Evolutionary conservation across 2,113 vertebrate species (phyloP), one percentile per base, ranked within the genome.

Genomic region (Scalopus aquaticus): DNA sequence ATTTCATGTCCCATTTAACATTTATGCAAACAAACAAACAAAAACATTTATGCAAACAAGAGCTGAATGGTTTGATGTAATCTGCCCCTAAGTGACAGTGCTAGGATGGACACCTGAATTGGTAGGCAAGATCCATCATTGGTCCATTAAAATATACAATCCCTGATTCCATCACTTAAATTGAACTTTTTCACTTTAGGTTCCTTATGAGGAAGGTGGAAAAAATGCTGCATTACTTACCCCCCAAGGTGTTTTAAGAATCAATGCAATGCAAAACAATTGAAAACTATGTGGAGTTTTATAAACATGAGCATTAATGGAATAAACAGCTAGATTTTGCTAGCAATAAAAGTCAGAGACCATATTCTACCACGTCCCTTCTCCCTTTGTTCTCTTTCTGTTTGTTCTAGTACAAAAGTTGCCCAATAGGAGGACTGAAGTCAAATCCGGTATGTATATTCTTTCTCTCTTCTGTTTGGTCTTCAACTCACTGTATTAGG

Each of bases 241-340:
- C 51, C 88, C 8, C 32, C 13, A 54, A 51, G 65, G 26, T 70
- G n/a, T 51, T 84, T 80, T 15, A 62, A 80, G 39, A 83, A 76
- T 94, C 65, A 87, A 51, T 90, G 49, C 30, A 77, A n/a, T 73
- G 37, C 11, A 51, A 90, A 94, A 44, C 62, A 91, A 80, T 64
- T 67, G 46, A 60, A 84, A 62, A 79, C 10, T n/a, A 32, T 35
- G 37, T 74, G 76, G 22, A 42, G 4, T 13, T 62, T 58, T 79
- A 35, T 9, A 92, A 62, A 79, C 20, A 22, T 51, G n/a, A 74
- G 58, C 82, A 51, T 73, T 77, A 95, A 56, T n/a, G 22, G 37
- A 69, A 37, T 88, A 69, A 49, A 28, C 2, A 65, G 2, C 24
- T 24, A 28, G 24, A 44, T 65, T 72, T 91, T 70, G 77, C 79